A percentile compares a stretch with the other conserved stretches of the same genome.
These are phyloP conservation scores for Allobates femoralis DNA, from an alignment of 2,797 vertebrate species.

Conservation along the genomic window DNA sequence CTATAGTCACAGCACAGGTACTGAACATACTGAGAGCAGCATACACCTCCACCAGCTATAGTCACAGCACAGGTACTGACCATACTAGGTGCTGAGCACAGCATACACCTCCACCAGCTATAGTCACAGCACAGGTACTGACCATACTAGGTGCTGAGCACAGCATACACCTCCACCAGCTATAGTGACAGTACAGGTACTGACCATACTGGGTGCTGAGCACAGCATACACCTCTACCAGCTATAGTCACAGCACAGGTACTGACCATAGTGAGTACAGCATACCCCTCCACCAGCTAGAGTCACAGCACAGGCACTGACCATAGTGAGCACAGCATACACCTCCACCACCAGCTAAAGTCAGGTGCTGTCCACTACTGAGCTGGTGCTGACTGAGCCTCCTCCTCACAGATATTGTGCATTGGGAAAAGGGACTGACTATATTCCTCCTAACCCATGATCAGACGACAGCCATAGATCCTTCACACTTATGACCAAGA, in stretches of 20 bases:
- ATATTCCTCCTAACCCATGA: background rate
- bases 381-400: background rate
- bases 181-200: conserved; percentile 22
- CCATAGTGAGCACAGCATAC: background rate
- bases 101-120: too few species aligned
- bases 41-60: too few species aligned
- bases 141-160: background rate
- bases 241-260: conserved; percentile 23
- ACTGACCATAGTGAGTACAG: background rate
- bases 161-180: too few species aligned
- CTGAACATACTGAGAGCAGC: background rate
- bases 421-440: background rate
- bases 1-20: conserved; percentile 29
- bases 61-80: conserved; percentile 41
- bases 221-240: background rate
- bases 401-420: background rate
- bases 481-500: background rate
- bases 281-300: background rate
- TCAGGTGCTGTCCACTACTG: too few species aligned
- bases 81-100: background rate
- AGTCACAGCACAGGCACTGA: conserved; percentile 38
- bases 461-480: background rate
- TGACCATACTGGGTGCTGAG: background rate
- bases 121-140: conserved; percentile 38
- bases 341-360: too few species aligned